Base-by-base conservation (phyloP, 2,888 invertebrate species). In the Bellardia pandia region DNA sequence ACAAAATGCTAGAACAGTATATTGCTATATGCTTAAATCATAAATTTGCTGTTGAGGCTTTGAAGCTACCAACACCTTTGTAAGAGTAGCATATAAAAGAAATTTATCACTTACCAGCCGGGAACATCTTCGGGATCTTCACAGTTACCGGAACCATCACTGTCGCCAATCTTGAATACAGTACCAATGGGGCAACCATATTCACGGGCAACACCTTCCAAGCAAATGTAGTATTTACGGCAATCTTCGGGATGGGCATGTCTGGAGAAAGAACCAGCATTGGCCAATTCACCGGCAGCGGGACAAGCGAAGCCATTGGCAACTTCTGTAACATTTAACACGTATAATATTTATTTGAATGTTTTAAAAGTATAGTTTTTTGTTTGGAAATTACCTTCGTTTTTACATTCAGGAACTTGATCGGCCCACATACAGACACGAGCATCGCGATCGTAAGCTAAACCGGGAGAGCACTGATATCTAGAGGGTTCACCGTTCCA, bases 381-480 rank as follows among this genome's bases (percentile, higher is more conserved):
- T 37, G 8, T 45, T 0, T 14, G 6, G 13, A 86, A 92, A 94
- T 91, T 94, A 98, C 98, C 98, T 94, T 98, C 97, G 92, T 96
- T 96, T 94, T 95, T 97, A 95, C 98, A 98, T 94, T 98, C 97
- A 76, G 98, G 97, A 86, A 98, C 97, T 94, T 98, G 97, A 94
- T 99, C 98, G 90, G 98, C 97, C 99, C 99, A 98, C 97, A 98
- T 98, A 94, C 98, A 98, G 82, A 98, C 97, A 90, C 98, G 96
- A 76, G 98, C 96, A 94, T 98, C 98, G 90, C 98, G 96, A 95
- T 99, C 97, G 95, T 98, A 98, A 89, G 98, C 98, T 74, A 98
- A 95, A 90, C 98, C 98, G 91, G 98, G 98, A 90, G 98, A 98
- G 95, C 98, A 98, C 94, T 98, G 98, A 94, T 98, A 98, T 91